Base-by-base conservation (phyloP, 2,113 vertebrate species). In the Nansenia antarctica region DNA sequence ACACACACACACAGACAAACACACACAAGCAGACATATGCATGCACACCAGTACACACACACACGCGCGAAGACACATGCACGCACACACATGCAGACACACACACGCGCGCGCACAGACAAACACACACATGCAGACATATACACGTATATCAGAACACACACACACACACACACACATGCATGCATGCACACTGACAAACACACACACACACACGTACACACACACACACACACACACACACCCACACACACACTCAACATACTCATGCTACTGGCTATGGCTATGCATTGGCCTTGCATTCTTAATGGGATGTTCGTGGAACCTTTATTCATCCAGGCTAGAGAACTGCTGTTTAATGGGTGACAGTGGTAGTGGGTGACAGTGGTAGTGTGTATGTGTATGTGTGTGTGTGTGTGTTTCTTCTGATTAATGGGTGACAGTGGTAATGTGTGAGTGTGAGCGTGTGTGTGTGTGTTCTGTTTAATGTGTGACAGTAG, bases 1-100 rank as follows among this genome's bases (percentile, higher is more conserved):
- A 57, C 14, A 45, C 77, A 70, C 49, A 81, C n/a, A 76, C 78
- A 82, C 82, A 82, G 86, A 75, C 12, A 61, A n/a, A 24, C 7
- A 12, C 26, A 29, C 22, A 3, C 20, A 54, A 3, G 42, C 11
- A n/a, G n/a, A n/a, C n/a, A n/a, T n/a, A n/a, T n/a, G n/a, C n/a
- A n/a, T n/a, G n/a, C n/a, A 76, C 78, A 82, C 82, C 84, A 86
- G 74, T 18, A 61, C 32, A 24, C 7, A 12, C 26, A 29, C 22
- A 3, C 20, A 54, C 9, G 42, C 11, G 34, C 5, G 35, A 5
- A 11, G 5, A 11, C 35, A 37, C 35, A 37, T 11, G 35, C 35
- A 37, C n/a, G 35, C 11, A 37, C 35, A 37, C 35, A 37, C 11
- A 11, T 11, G 11, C 35, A 37, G 6, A n/a, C 47, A 5, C 5